Percentiles rank a stretch among this genome's conserved stretches.
phyloP scores from a whole-genome alignment of 2,113 vertebrate species.

The Gorsachius goisagi region DNA sequence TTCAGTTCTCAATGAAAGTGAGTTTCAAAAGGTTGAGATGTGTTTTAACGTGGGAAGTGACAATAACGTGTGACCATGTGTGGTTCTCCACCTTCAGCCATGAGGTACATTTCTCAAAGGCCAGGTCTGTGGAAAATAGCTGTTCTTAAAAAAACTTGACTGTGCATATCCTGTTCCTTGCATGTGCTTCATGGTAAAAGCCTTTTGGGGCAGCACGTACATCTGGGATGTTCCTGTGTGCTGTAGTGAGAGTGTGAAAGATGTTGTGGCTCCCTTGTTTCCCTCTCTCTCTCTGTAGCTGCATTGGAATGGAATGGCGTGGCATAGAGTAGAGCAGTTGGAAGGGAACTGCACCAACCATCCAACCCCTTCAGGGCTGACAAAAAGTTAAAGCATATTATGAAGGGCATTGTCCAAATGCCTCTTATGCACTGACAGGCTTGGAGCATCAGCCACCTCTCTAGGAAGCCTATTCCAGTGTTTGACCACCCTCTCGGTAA shows the following conservation, averaged over 20 bases:
- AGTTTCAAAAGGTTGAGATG: not conserved
- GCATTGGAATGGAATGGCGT: not conserved
- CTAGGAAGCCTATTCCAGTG: not conserved
- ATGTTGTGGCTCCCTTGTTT: not conserved
- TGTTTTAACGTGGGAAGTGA: not conserved
- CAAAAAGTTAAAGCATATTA: not conserved
- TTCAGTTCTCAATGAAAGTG: not conserved
- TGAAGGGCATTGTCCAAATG: not conserved
- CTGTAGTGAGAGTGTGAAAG: not conserved
- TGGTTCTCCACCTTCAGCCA: not conserved
- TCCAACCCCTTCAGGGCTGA: not conserved
- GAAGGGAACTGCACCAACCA: not conserved
- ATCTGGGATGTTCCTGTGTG: not conserved
- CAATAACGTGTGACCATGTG: rapidly evolving
- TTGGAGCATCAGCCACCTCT: rapidly evolving
- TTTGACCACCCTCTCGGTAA: not conserved
- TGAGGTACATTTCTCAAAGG: not conserved
- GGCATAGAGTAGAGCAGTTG: not conserved
- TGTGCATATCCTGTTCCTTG: not conserved
- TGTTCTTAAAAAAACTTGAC: not conserved
- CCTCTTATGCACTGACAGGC: not conserved
- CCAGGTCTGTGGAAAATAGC: not conserved
- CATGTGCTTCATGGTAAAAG: rapidly evolving
- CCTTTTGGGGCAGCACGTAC: not conserved
- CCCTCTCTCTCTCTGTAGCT: not conserved